Evolutionary conservation across 1,140 invertebrate genomes (phyloP).

Genomic region (Cyclargus thomasi): DNA sequence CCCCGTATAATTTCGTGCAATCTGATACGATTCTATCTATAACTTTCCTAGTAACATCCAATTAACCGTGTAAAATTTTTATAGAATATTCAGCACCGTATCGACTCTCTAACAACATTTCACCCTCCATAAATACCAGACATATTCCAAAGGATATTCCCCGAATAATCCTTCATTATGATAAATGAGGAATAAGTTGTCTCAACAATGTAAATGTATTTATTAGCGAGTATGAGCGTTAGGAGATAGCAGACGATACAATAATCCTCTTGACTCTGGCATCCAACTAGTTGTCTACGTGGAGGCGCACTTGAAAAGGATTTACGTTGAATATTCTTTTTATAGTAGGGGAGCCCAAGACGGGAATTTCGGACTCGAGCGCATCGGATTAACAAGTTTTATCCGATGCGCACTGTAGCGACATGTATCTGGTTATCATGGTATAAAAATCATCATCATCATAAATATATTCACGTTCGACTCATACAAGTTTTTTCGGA

Average conservation of each 20-base stretch:
- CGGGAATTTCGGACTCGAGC: too few species aligned
- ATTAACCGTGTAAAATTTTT: neutral
- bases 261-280: neutral
- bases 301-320: neutral
- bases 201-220: neutral
- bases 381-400: too few species aligned
- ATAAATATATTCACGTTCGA: neutral
- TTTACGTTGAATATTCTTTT: constrained; percentile 4
- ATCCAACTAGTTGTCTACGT: constrained; percentile 5
- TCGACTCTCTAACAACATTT: neutral
- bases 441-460: too few species aligned
- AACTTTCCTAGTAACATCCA: neutral
- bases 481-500: neutral
- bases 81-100: neutral
- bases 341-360: too few species aligned
- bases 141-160: neutral
- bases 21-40: neutral
- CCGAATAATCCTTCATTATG: neutral
- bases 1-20: neutral
- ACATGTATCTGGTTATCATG: too few species aligned
- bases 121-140: neutral
- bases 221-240: neutral
- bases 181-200: neutral
- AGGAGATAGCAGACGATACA: neutral
- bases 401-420: too few species aligned